Conservation (phyloP, 2,888 invertebrate genomes). For the Parasteatoda lunata region DNA sequence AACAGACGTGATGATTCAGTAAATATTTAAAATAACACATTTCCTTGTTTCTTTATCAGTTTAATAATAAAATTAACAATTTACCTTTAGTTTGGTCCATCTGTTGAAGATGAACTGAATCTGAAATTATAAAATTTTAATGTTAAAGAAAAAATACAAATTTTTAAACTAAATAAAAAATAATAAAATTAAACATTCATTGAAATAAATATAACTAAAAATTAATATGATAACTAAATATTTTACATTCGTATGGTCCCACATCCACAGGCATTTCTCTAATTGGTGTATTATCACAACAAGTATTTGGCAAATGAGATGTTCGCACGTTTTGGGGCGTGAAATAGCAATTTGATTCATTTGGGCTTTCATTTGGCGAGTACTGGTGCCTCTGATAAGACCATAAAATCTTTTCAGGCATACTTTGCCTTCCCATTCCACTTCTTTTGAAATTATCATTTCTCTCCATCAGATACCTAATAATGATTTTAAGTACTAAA, state of each 20-base stretch:
- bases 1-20: too few species aligned
- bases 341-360: background rate
- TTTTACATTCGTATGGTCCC: slow-evolving; percentile 54
- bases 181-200: too few species aligned
- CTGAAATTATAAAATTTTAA: background rate
- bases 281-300: slow-evolving; percentile 9
- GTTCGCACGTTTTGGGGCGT: background rate
- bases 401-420: slow-evolving; percentile 89
- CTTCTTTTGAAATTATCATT: slow-evolving; percentile 83
- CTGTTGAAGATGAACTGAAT: background rate
- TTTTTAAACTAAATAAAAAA: too few species aligned
- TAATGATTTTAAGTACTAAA: background rate
- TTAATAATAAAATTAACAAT: background rate
- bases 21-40: too few species aligned
- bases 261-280: slow-evolving; percentile 66
- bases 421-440: slow-evolving; percentile 95
- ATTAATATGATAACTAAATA: background rate
- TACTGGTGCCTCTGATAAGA: slow-evolving; percentile 33
- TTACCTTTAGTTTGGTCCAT: background rate
- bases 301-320: background rate
- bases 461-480: slow-evolving; percentile 23
- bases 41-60: background rate
- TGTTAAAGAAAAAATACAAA: too few species aligned
- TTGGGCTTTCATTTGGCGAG: slow-evolving; percentile 15
- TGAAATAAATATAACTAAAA: too few species aligned